Evolutionary conservation across 2,797 vertebrate genomes (phyloP).

Genomic region (Trachurus trachurus): DNA sequence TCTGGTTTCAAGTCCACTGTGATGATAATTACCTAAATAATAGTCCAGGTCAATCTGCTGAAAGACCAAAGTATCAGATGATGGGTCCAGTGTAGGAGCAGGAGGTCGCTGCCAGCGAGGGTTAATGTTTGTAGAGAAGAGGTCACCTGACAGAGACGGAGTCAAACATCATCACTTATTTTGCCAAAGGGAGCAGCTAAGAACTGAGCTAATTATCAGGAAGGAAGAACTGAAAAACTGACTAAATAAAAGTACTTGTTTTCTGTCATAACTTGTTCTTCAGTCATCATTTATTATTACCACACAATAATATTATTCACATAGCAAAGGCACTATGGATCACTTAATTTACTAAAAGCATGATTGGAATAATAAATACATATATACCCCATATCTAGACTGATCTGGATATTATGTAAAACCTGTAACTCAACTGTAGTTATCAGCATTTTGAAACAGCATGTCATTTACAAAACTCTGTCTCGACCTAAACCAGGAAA

Average conservation of each 20-base stretch:
- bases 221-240: not conserved
- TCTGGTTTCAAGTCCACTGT: not conserved
- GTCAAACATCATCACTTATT: not conserved
- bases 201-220: not conserved
- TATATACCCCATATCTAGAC: no score
- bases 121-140: constrained; percentile 85
- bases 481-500: not conserved
- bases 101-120: constrained; percentile 89
- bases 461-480: not conserved
- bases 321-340: not conserved
- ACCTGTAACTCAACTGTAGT: no score
- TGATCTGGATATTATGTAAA: no score
- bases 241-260: not conserved
- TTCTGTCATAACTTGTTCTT: not conserved
- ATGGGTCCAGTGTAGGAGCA: constrained; percentile 78
- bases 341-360: no score
- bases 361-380: no score
- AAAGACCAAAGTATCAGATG: constrained; percentile 86
- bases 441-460: no score
- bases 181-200: not conserved
- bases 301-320: not conserved
- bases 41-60: constrained; percentile 95
- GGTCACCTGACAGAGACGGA: constrained; percentile 80
- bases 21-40: constrained; percentile 87
- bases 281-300: not conserved